Conservation (phyloP, 1,140 invertebrate species). For the Delia radicum region DNA sequence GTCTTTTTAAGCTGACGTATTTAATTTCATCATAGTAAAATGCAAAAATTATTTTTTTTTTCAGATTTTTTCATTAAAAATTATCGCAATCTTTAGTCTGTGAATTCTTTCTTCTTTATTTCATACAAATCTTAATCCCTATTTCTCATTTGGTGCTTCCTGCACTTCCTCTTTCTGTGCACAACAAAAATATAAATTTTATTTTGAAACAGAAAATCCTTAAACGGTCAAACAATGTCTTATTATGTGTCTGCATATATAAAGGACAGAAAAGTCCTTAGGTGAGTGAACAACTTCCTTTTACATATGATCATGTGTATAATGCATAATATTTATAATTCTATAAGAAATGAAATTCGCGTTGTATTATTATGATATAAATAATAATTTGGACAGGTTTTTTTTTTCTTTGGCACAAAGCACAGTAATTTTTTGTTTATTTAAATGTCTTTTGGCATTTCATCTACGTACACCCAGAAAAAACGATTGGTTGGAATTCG, state of each 20-base stretch:
- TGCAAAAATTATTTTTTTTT: neutral
- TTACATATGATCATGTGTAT: neutral
- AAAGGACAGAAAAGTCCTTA: neutral
- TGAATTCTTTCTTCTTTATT: neutral
- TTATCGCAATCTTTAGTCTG: constrained; percentile 11
- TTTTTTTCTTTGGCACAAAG: too few species aligned
- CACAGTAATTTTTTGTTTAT: too few species aligned
- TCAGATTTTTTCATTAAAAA: neutral
- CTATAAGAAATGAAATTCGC: too few species aligned
- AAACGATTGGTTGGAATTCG: too few species aligned
- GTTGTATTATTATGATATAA: too few species aligned
- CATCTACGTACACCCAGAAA: too few species aligned
- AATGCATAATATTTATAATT: too few species aligned
- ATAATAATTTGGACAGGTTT: too few species aligned
- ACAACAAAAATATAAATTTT: neutral
- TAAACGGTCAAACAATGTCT: constrained; percentile 18
- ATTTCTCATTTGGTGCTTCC: constrained; percentile 18
- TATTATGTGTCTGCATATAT: neutral
- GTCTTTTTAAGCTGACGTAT: constrained; percentile 10
- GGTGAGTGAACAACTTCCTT: neutral
- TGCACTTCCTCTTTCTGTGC: constrained; percentile 5
- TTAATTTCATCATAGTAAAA: constrained; percentile 13
- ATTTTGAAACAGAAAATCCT: constrained; percentile 10
- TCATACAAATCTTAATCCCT: constrained; percentile 13
- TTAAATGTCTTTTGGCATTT: too few species aligned